phyloP scores from a whole-genome alignment of 2,888 invertebrate species.

The Sicus ferrugineus region DNA sequence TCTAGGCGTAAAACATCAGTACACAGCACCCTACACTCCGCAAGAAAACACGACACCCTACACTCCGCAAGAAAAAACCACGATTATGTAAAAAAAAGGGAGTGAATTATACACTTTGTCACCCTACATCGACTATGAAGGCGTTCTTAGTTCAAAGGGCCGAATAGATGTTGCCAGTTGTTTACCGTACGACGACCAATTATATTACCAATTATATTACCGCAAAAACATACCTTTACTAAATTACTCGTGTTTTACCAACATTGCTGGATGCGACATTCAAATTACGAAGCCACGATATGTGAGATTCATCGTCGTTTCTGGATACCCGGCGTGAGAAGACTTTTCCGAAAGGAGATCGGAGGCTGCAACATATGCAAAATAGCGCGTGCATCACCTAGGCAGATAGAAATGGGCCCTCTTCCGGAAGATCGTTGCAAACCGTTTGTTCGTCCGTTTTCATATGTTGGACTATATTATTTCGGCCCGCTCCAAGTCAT shows the following conservation, averaged over 20 bases:
- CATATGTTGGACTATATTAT: no score
- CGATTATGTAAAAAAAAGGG: neutral
- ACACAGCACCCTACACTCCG: no score
- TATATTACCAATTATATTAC: conserved; percentile 23
- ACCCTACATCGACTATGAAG: conserved; percentile 33
- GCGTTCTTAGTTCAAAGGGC: conserved; percentile 28
- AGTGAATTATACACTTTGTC: conserved; percentile 19
- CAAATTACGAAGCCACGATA: conserved; percentile 31
- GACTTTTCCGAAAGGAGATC: no score
- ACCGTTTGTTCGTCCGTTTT: no score
- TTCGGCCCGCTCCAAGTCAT: no score
- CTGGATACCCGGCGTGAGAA: conserved; percentile 25
- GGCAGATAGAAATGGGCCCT: no score
- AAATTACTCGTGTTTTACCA: conserved; percentile 10
- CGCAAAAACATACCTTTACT: conserved; percentile 18
- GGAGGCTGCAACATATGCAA: no score
- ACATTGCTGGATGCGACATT: conserved; percentile 28
- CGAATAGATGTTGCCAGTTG: conserved; percentile 34
- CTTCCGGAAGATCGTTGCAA: no score
- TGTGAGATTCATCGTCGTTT: conserved; percentile 8
- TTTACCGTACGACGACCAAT: conserved; percentile 15
- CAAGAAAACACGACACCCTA: no score
- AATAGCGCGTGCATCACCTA: no score
- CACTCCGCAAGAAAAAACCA: neutral
- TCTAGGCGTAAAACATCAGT: no score